Evolutionary conservation across 2,113 vertebrate species (phyloP), one percentile per base, ranked within the genome.

Genomic region (Mixornis gularis): DNA sequence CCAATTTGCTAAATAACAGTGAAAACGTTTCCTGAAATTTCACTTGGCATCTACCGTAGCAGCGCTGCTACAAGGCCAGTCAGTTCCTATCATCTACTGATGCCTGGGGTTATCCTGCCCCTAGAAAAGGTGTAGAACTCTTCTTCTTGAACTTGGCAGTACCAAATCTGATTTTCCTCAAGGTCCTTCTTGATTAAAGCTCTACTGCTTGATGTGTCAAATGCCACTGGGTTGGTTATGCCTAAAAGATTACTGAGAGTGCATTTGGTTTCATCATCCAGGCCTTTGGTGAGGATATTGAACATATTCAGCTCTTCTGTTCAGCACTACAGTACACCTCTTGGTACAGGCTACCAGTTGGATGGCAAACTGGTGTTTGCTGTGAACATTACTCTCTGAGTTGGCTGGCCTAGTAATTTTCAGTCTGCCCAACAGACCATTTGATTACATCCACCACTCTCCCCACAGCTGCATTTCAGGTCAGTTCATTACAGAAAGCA

Each of bases 361-460:
- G 44, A 34, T 58, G 18, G 41, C 51, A 70, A 66, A 41, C 27
- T 66, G 30, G 6, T 34, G 8, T 90, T 85, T 88, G 46, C 55
- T 66, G 24, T 48, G 49, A 81, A 32, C 48, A 24, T 63, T 80
- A 41, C 22, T 7, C 30, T 91, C 38, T 49, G 32, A 90, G 52
- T n/a, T 36, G 40, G 9, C 68, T 79, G 49, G 58, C 46, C 18
- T 0, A 0, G 21, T 76, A 32, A 64, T 77, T 85, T 89, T 87
- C 41, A 43, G 1, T 72, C 41, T 91, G 32, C 12, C 21, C 40
- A n/a, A 29, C 20, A 92, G 81, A 73, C 34, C 46, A 52, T 94
- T 82, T 85, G 66, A 91, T 89, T 92, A 64, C 26, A 85, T 81
- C 51, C 87, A 87, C 81, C 74, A 62, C 63, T 60, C 46, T 89